Conservation (phyloP, 2,888 invertebrate species). For the Drosophila flavopinicola region DNA sequence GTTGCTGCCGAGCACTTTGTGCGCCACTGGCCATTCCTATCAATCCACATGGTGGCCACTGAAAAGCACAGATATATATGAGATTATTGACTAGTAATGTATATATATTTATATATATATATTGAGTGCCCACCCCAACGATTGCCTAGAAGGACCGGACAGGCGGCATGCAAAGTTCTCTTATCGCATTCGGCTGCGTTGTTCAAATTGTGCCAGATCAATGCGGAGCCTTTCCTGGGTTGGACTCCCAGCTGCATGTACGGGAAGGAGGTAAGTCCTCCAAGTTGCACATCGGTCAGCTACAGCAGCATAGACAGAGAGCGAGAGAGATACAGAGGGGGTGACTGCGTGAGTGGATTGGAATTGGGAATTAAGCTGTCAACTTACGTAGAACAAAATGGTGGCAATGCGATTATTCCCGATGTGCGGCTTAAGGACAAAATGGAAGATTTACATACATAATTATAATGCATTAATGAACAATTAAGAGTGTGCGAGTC, state of each 20-base stretch:
- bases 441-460: not conserved
- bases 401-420: slow-evolving; percentile 38
- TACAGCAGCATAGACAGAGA: too few relatives aligned
- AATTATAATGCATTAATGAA: not conserved
- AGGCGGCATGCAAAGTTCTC: slow-evolving; percentile 36
- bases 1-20: slow-evolving; percentile 16
- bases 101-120: not conserved
- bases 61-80: not conserved
- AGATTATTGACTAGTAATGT: too few relatives aligned
- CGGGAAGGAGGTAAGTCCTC: slow-evolving; percentile 45
- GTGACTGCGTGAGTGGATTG: too few relatives aligned
- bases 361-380: slow-evolving; percentile 11
- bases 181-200: slow-evolving; percentile 28
- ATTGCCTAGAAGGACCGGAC: slow-evolving; percentile 49
- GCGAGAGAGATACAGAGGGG: too few relatives aligned
- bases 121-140: slow-evolving; percentile 37
- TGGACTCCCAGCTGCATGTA: slow-evolving; percentile 24
- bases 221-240: slow-evolving; percentile 27
- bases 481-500: not conserved
- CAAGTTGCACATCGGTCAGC: slow-evolving; percentile 40
- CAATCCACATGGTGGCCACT: slow-evolving; percentile 49
- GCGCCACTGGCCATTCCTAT: slow-evolving; percentile 28
- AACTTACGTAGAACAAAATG: slow-evolving; percentile 48
- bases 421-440: not conserved
- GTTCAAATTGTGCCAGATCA: slow-evolving; percentile 40